Evolutionary conservation across 2,888 invertebrate genomes (phyloP), one percentile per base, ranked within the genome.

Genomic region (Eubasilissa splendida): DNA sequence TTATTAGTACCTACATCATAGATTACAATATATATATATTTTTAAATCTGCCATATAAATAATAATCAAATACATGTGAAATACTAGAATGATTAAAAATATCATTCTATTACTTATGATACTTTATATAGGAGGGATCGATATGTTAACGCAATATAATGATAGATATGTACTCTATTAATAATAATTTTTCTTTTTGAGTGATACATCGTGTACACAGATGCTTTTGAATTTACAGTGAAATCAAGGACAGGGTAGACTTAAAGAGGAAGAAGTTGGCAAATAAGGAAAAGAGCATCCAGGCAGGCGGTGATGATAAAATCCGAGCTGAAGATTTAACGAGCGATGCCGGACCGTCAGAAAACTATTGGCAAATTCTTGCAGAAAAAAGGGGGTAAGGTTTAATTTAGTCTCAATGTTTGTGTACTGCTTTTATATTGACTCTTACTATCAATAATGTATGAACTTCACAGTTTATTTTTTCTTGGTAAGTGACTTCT

Each of bases 351-450:
- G 92, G 91, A 58, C 94, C 96, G 4, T 93, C 95, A 80, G 93
- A 93, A 85, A 92, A 92, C 83, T 96, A 96, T 86, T 96, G 95
- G 95, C 90, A 95, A 87, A 89, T 92, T 68, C 86, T 96, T 83
- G 95, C 96, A 42, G 95, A 95, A 86, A 94, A 93, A 85, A 91
- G 96, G 81, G 92, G 89, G 91, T 91, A 84, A 88, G 89, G 11
- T 58, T 68, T 52, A 52, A 56, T 7, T 33, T n/a, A 50, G 50
- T 31, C 31, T 10, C 10, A 5, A n/a, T 7, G n/a, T n/a, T 70
- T 8, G 50, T 14, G 4, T 59, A 1, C 22, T 31, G 9, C 10
- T 33, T n/a, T 60, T 11, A 14, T 33, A 11, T 50, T 7, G 22
- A 54, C 33, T 54, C 12, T 2, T 56, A 56, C 12, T 56, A 56